Evolutionary conservation across 2,113 vertebrate genomes (phyloP).

Genomic region (Benitochromis conjunctus): DNA sequence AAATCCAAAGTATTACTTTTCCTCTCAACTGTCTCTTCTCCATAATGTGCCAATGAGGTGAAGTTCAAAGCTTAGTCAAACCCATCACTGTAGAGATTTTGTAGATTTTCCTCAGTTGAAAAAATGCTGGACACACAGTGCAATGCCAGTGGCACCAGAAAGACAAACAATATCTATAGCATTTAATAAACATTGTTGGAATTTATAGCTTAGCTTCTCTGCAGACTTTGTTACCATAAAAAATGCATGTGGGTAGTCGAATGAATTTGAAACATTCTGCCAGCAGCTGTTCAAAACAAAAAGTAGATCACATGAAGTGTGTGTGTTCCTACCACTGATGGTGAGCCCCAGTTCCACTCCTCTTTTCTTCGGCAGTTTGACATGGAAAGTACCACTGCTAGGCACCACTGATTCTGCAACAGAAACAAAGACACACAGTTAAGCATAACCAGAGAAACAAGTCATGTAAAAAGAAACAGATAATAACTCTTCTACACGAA

Average conservation of each 20-base stretch:
- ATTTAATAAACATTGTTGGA: background rate
- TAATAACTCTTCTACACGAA: background rate
- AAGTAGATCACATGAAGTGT: background rate
- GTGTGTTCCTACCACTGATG: conserved; percentile 76
- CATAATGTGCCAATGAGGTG: background rate
- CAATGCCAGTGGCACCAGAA: background rate
- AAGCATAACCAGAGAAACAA: background rate
- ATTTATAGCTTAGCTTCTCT: background rate
- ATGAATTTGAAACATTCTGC: conserved; percentile 6
- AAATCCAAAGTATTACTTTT: background rate
- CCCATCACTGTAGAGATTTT: background rate
- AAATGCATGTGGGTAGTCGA: background rate
- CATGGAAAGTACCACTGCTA: conserved; percentile 95
- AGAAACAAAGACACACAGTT: background rate
- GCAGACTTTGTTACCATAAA: background rate
- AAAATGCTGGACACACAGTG: background rate
- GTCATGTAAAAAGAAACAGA: background rate
- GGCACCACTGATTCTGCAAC: conserved; percentile 89
- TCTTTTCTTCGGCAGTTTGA: conserved; percentile 95
- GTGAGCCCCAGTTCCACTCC: conserved; percentile 96
- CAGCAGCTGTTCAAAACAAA: background rate
- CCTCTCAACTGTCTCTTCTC: background rate
- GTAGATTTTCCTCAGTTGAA: background rate
- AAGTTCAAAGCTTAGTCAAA: background rate
- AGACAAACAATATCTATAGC: background rate